A percentile compares a stretch with the other conserved stretches of the same genome.
These are phyloP conservation scores for Pomacea canaliculata DNA, from an alignment of 2,888 invertebrate genomes.

Conservation along the genomic window DNA sequence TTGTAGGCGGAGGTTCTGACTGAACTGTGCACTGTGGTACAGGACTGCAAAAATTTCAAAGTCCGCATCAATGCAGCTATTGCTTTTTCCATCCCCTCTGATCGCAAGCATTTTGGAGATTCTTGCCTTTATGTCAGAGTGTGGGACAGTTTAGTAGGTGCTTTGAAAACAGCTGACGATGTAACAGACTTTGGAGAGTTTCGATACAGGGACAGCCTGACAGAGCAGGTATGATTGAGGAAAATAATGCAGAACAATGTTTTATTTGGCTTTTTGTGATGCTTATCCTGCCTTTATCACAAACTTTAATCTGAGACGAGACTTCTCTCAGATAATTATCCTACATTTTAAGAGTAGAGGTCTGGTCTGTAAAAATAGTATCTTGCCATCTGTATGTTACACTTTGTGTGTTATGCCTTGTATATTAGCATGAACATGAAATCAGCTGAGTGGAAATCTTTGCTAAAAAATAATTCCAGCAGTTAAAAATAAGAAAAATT, in stretches of 20 bases:
- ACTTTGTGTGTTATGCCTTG: too few species aligned
- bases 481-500: too few species aligned
- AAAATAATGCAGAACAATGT: background rate
- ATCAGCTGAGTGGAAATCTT: too few species aligned
- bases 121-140: constrained; percentile 73
- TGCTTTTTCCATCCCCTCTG: constrained; percentile 77
- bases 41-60: constrained; percentile 78
- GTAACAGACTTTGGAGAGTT: constrained; percentile 87
- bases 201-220: constrained; percentile 86
- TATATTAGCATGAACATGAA: too few species aligned
- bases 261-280: background rate
- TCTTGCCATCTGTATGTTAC: too few species aligned
- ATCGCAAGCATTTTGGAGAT: constrained; percentile 77
- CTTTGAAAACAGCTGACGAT: constrained; percentile 83
- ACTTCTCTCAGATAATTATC: too few species aligned
- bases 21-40: constrained; percentile 77
- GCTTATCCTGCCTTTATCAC: background rate
- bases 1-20: constrained; percentile 77
- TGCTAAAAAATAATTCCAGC: too few species aligned
- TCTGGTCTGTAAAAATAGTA: too few species aligned
- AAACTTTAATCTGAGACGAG: background rate
- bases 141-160: constrained; percentile 81
- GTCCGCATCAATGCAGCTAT: constrained; percentile 89
- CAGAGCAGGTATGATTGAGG: constrained; percentile 77
- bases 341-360: too few species aligned